Conservation (phyloP, 2,113 vertebrate species). For the Egretta garzetta region DNA sequence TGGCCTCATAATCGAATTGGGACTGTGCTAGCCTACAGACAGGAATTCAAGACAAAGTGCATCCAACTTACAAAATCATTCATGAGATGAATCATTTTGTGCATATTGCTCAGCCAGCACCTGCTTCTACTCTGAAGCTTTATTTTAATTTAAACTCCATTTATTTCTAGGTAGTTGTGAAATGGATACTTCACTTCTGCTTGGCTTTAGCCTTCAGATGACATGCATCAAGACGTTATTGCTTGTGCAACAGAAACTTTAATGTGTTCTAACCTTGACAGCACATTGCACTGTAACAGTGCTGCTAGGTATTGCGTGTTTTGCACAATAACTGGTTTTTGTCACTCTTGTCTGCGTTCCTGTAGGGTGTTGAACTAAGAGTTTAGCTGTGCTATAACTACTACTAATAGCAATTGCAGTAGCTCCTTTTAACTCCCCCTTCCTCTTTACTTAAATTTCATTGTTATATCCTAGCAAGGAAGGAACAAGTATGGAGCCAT, state of each 20-base stretch:
- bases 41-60: not conserved
- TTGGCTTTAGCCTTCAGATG: not conserved
- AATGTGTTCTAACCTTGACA: not conserved
- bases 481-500: not conserved
- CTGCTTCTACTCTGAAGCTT: not conserved
- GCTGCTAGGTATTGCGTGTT: fast-evolving
- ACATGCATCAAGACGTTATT: not conserved
- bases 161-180: not conserved
- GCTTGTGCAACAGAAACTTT: not conserved
- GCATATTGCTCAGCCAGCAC: not conserved
- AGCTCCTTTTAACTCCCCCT: not conserved
- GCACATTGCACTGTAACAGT: not conserved
- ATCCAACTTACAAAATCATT: not conserved
- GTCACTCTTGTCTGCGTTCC: not conserved
- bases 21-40: constrained; percentile 23
- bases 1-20: not conserved
- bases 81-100: not conserved
- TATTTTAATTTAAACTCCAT: not conserved
- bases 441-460: not conserved
- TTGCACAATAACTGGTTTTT: not conserved
- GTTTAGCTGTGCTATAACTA: not conserved
- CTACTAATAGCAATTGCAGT: not conserved
- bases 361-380: not conserved
- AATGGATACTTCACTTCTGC: not conserved
- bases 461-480: not conserved